phyloP scores from a whole-genome alignment of 2,888 invertebrate species.

The Leptopilina syphax region DNA sequence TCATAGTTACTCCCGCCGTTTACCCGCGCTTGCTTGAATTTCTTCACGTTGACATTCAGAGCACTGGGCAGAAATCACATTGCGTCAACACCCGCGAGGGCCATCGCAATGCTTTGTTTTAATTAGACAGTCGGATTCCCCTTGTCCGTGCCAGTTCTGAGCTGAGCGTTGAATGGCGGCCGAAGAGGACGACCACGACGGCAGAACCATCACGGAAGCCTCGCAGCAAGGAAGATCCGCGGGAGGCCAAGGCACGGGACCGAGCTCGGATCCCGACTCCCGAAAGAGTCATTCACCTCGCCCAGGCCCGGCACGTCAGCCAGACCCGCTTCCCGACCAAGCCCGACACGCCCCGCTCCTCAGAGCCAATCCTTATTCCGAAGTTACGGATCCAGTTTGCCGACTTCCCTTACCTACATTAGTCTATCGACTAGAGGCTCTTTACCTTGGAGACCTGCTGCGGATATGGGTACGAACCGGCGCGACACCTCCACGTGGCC shows the following conservation, averaged over 20 bases:
- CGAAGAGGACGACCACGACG: constrained; percentile 68
- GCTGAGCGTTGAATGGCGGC: constrained; percentile 63
- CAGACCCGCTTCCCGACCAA: constrained; percentile 76
- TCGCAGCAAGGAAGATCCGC: too few relatives aligned
- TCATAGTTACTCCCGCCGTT: constrained; percentile 79
- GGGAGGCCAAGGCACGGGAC: too few relatives aligned
- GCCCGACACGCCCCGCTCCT: constrained; percentile 77
- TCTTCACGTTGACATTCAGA: constrained; percentile 82
- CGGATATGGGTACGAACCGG: too few relatives aligned
- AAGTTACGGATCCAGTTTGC: constrained; percentile 83
- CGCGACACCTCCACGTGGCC: too few relatives aligned
- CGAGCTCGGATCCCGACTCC: too few relatives aligned
- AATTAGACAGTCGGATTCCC: constrained; percentile 72
- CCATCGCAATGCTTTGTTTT: constrained; percentile 81
- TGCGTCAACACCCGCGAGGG: constrained; percentile 78
- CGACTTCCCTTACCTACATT: constrained; percentile 84
- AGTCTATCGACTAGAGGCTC: too few relatives aligned
- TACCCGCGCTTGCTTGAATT: constrained; percentile 81
- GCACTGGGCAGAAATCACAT: constrained; percentile 85
- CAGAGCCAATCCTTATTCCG: constrained; percentile 87
- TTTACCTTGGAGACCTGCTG: too few relatives aligned
- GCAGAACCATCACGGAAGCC: too few relatives aligned
- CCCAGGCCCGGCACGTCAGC: background rate
- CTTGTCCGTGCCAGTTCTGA: constrained; percentile 81
- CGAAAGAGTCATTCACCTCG: too few relatives aligned